Evolutionary conservation across 1,140 invertebrate genomes (phyloP), one percentile per base, ranked within the genome.

Genomic region (Gryon sp.): DNA sequence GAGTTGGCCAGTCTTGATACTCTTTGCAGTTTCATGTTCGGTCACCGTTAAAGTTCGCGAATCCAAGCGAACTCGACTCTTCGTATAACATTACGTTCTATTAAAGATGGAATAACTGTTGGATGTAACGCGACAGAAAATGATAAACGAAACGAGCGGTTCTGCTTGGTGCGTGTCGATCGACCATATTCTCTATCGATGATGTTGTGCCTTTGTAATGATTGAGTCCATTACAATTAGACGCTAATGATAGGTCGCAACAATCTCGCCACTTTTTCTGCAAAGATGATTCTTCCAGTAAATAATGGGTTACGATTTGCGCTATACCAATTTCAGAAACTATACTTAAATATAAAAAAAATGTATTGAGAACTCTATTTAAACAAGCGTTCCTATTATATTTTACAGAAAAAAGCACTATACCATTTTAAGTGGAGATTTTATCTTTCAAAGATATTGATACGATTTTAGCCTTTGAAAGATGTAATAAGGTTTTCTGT

Each of bases 61-160:
- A 86, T 86, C 87, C 83, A 82, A 84, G 85, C 85, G 84, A 84
- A 85, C 80, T 80, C 78, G 82, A 80, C 77, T 84, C 81, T 79
- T 79, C 73, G 81, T 86, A 84, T 85, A 86, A 87, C 86, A 87
- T 87, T 87, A 87, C 86, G 84, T 87, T 83, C 84, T 87, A 87
- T 86, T 85, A 87, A 83, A 80, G 69, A 79, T 73, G 74, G 70
- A 79, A 84, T 86, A 88, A 88, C 84, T 87, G 83, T 82, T 80
- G 81, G 82, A 81, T 80, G 79, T 86, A 88, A 88, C 83, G 86
- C 84, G 83, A 87, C 81, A 83, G 80, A 52, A 50, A 72, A 84
- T 82, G 82, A 85, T 83, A 80, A 83, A 82, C 76, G 80, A 52
- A 80, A 82, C 60, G 70, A 78, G 76, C 65, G 69, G 59, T 78